These are phyloP conservation scores for Cephus rjabovi DNA, from an alignment of 2,888 invertebrate species.

Conservation along the genomic window DNA sequence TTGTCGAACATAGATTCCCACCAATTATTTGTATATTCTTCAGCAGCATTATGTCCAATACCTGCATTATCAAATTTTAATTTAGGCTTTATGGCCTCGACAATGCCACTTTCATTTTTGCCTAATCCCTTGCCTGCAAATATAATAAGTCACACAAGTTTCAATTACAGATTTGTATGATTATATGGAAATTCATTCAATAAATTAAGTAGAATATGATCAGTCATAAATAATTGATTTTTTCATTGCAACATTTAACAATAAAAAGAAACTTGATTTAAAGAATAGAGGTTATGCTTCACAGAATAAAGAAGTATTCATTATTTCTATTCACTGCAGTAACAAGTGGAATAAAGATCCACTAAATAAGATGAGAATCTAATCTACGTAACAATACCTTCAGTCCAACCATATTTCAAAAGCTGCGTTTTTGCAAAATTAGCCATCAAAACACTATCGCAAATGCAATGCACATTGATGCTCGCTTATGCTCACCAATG, in stretches of 20 bases:
- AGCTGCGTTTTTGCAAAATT: conserved; percentile 79
- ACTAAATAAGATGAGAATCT: background rate
- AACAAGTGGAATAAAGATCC: background rate
- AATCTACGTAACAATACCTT: conserved; percentile 66
- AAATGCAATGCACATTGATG: background rate
- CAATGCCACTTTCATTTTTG: conserved; percentile 82
- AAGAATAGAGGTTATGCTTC: conserved; percentile 15
- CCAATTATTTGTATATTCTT: conserved; percentile 86
- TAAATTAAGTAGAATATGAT: background rate
- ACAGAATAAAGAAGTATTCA: background rate
- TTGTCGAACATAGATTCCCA: conserved; percentile 84
- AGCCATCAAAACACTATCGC: conserved; percentile 36
- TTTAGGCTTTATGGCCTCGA: conserved; percentile 80
- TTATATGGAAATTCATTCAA: background rate
- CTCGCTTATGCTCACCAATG: too few relatives aligned
- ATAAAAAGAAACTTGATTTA: background rate
- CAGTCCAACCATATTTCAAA: conserved; percentile 82
- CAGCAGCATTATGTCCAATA: conserved; percentile 80
- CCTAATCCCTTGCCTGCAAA: conserved; percentile 85
- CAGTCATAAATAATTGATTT: background rate
- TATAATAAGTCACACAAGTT: conserved; percentile 7
- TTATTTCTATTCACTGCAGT: background rate
- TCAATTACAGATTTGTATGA: background rate
- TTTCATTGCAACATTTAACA: background rate
- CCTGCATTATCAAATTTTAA: conserved; percentile 84